phyloP scores from a whole-genome alignment of 2,113 vertebrate genomes.

The Calyptommatus sinebrachiatus region DNA sequence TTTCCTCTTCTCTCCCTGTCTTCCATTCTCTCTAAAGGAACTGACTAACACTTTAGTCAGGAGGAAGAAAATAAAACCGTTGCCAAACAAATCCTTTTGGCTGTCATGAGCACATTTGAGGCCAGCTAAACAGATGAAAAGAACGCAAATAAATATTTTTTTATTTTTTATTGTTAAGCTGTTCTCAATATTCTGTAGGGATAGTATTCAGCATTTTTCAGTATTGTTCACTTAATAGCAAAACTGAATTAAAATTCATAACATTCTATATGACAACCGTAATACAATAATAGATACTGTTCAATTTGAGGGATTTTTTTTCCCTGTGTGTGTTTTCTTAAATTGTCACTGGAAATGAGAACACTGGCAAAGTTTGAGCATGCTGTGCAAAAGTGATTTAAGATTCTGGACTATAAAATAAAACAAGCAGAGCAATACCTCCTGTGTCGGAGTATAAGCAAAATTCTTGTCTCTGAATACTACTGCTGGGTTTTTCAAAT shows the following conservation, averaged over 20 bases:
- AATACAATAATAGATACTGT: not conserved
- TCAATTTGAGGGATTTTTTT: not conserved
- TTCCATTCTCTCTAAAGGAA: no score
- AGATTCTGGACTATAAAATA: constrained; percentile 21
- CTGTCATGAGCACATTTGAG: not conserved
- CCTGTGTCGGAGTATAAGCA: not conserved
- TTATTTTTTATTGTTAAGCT: not conserved
- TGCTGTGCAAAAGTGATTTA: constrained; percentile 4
- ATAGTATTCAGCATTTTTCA: not conserved
- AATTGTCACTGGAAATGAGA: not conserved
- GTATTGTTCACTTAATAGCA: not conserved
- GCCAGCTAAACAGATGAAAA: not conserved
- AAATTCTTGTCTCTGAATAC: constrained; percentile 6
- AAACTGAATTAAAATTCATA: not conserved
- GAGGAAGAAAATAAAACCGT: not conserved
- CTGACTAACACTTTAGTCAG: not conserved
- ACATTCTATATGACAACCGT: not conserved
- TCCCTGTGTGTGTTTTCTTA: not conserved
- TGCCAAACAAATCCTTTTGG: not conserved
- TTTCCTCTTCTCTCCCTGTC: no score
- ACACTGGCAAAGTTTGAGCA: not conserved
- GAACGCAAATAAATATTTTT: not conserved
- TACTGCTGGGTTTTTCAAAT: constrained; percentile 6
- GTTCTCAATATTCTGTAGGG: not conserved
- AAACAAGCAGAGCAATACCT: constrained; percentile 21